Base-by-base conservation (phyloP, 1,140 invertebrate genomes). In the Drosophila parvula region DNA sequence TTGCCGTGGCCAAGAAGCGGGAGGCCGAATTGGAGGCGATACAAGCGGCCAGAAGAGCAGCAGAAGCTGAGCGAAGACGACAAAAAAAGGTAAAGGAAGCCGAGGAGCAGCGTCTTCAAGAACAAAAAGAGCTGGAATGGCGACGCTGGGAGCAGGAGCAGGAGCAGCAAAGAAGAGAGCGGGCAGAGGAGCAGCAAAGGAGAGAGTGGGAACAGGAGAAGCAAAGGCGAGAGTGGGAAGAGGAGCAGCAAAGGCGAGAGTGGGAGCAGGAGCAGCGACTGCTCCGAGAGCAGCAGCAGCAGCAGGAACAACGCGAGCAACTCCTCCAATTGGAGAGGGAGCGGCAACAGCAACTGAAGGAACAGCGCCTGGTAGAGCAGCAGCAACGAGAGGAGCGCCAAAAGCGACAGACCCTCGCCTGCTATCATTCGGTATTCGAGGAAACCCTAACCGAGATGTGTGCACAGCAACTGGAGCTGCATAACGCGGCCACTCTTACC, bases 11-110 rank as follows among this genome's bases (percentile, higher is more conserved):
- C 28, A 88, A 89, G 71, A 64, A 76, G 58, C 74, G 74, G 1
- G 69, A 80, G n/a, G 43, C 53, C 14, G 79, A 84, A 16, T 61
- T 84, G n/a, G 11, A 80, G 34, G 77, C 81, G n/a, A 47, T 68
- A 0, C 73, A 73, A 3, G 45, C 36, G 34, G 51, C 44, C 27
- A 75, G 79, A 32, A 78, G 79, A 32, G 50, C 47, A 9, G 74
- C 59, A 28, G 51, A 79, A 1, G 55, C 76, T 0, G 48, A 79
- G 34, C 71, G 62, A 9, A 36, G 34, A 9, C 71, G 70, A 2
- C 41, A 62, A 14, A 40, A 78, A 6, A 51, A 59, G 41, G 45
- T 32, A 3, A 40, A 38, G 28, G 50, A 55, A 12, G 51, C 32
- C 3, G 51, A 38, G 51, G 8, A n/a, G 51, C 32, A 51, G 28